Evolutionary conservation across 2,797 vertebrate species (phyloP).

Genomic region (Lates japonicus): DNA sequence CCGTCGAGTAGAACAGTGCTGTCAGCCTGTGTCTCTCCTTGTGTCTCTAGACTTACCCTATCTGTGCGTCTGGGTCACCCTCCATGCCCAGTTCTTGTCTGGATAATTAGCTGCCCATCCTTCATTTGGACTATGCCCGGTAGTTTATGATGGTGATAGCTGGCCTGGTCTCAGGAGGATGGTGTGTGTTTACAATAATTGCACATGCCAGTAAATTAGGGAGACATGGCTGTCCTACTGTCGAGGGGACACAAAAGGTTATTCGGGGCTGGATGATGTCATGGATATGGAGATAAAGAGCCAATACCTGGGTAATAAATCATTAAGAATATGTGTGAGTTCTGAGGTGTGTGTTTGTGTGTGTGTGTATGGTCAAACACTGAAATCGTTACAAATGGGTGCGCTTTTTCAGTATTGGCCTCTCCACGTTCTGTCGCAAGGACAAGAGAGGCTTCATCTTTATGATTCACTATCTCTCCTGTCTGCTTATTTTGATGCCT

Average conservation of each 20-base stretch:
- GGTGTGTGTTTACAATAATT: constrained; percentile 50
- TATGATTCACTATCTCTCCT: constrained; percentile 38
- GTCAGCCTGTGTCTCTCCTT: constrained; percentile 34
- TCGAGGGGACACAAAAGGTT: constrained; percentile 83
- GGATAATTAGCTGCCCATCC: constrained; percentile 83
- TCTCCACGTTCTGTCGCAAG: constrained; percentile 48
- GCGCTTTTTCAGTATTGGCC: constrained; percentile 39
- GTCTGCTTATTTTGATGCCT: constrained; percentile 25
- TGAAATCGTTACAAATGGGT: constrained; percentile 34
- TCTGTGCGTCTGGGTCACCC: constrained; percentile 73
- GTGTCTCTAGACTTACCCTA: constrained; percentile 48
- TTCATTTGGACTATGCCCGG: constrained; percentile 68
- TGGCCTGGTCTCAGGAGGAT: constrained; percentile 59
- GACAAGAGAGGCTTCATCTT: constrained; percentile 39
- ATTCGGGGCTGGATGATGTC: constrained; percentile 73
- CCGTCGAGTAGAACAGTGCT: neutral
- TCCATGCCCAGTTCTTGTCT: constrained; percentile 72
- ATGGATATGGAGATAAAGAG: constrained; percentile 81
- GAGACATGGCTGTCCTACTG: constrained; percentile 79
- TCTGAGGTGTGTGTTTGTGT: constrained; percentile 16
- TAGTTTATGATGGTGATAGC: constrained; percentile 76
- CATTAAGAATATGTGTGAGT: constrained; percentile 59
- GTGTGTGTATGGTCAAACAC: constrained; percentile 21
- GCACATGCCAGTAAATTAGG: no score
- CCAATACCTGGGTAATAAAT: constrained; percentile 78